Conservation (phyloP, 2,888 invertebrate species). For the Rhorus exstirpatorius region DNA sequence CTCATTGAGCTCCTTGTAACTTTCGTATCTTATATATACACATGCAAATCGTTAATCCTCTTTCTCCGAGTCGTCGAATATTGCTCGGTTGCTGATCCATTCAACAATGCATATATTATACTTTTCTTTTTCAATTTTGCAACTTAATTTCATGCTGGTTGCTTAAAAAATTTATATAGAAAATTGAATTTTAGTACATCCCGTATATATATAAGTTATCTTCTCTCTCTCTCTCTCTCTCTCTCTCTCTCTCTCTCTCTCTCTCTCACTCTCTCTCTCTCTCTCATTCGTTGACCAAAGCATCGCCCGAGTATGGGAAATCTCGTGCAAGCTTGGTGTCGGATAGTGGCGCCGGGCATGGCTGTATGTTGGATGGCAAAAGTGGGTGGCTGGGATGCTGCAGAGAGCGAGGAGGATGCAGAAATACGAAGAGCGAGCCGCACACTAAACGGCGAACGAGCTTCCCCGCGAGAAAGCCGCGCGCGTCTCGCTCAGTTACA, state of each 20-base stretch:
- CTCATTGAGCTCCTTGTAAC: no score
- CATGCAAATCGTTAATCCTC: no score
- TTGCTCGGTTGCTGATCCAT: no score
- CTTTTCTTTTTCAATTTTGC: no score
- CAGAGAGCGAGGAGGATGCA: constrained; percentile 41
- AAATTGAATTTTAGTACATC: neutral
- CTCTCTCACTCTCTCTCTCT: neutral
- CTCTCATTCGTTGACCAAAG: neutral
- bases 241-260: neutral
- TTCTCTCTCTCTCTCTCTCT: neutral
- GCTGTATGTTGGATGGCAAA: constrained; percentile 35
- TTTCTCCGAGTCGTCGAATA: no score
- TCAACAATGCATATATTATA: no score
- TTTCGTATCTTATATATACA: no score
- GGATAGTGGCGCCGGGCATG: constrained; percentile 7
- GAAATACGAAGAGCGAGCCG: constrained; percentile 57
- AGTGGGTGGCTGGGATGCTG: constrained; percentile 21
- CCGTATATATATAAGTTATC: neutral
- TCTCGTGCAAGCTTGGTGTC: neutral
- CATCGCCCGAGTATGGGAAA: constrained; percentile 6
- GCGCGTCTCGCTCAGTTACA: constrained; percentile 79
- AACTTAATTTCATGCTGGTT: neutral
- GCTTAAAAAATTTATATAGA: neutral
- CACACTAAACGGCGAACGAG: constrained; percentile 68
- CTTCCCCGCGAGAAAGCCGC: constrained; percentile 75